These are phyloP conservation scores for Hedya salicella DNA, from an alignment of 2,888 invertebrate genomes.

Conservation along the genomic window DNA sequence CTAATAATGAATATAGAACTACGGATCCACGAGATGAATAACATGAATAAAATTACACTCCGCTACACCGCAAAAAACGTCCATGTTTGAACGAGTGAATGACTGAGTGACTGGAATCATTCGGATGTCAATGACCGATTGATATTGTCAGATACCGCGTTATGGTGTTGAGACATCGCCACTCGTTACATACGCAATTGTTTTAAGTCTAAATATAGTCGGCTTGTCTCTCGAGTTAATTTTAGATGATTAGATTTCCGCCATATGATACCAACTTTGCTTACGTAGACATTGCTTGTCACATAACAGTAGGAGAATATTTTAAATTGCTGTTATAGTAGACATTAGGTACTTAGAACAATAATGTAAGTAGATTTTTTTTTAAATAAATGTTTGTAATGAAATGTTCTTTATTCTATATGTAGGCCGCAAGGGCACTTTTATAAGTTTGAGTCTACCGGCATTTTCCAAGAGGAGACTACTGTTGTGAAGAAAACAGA, in stretches of 20 bases:
- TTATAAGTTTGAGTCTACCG: too few relatives aligned
- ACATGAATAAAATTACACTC: not conserved
- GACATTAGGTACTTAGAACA: too few relatives aligned
- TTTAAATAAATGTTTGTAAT: too few relatives aligned
- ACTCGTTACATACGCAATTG: slow-evolving; percentile 13
- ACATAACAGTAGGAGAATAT: slow-evolving; percentile 31
- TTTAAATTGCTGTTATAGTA: not conserved
- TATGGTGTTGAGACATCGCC: slow-evolving; percentile 28
- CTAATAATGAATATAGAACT: too few relatives aligned
- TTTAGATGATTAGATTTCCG: slow-evolving; percentile 36
- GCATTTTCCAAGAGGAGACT: too few relatives aligned
- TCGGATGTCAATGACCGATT: slow-evolving; percentile 32
- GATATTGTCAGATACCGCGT: slow-evolving; percentile 36
- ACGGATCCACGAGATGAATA: not conserved
- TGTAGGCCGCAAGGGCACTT: too few relatives aligned
- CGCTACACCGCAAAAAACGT: not conserved
- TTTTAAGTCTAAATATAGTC: slow-evolving; percentile 26
- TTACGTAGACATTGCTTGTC: slow-evolving; percentile 27
- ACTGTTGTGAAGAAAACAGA: too few relatives aligned
- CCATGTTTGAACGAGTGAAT: slow-evolving; percentile 26
- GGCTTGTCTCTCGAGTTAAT: slow-evolving; percentile 23
- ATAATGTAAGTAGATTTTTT: too few relatives aligned
- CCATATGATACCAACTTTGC: slow-evolving; percentile 28
- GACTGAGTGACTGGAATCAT: slow-evolving; percentile 36
- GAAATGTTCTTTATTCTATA: too few relatives aligned